Percentiles rank a stretch among this genome's conserved stretches.
These are phyloP conservation scores for Corythoichthys haematopterus DNA, from an alignment of 2,113 vertebrate genomes.

Conservation along the genomic window DNA sequence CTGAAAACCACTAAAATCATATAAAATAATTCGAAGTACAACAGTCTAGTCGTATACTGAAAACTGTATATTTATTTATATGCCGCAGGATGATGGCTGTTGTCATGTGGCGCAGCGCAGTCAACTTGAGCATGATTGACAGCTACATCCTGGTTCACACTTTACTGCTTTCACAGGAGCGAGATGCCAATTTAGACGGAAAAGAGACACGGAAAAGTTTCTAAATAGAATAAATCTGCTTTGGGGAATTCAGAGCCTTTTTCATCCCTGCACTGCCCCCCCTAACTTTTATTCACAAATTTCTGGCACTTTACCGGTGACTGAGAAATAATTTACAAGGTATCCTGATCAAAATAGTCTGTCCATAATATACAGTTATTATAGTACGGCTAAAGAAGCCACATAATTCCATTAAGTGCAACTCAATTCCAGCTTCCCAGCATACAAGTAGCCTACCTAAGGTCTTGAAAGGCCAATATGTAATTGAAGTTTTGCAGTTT, in stretches of 20 bases:
- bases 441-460: too few species aligned
- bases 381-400: too few species aligned
- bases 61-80: slow-evolving; percentile 46
- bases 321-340: slow-evolving; percentile 84
- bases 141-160: slow-evolving; percentile 88
- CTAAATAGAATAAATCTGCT: slow-evolving; percentile 91
- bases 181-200: slow-evolving; percentile 93
- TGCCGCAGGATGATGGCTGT: slow-evolving; percentile 55
- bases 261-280: slow-evolving; percentile 24
- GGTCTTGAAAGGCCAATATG: too few species aligned
- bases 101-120: slow-evolving; percentile 83
- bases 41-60: not conserved
- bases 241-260: slow-evolving; percentile 84
- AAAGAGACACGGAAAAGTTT: slow-evolving; percentile 86
- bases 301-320: slow-evolving; percentile 85
- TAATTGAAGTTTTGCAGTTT: too few species aligned
- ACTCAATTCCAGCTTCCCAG: too few species aligned
- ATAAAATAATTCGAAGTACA: too few species aligned
- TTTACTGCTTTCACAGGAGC: slow-evolving; percentile 89
- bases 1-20: too few species aligned
- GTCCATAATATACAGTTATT: not conserved
- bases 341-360: slow-evolving; percentile 37
- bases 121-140: slow-evolving; percentile 86
- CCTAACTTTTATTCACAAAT: slow-evolving; percentile 75
- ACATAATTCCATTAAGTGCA: too few species aligned